Base-by-base conservation (phyloP, 1,140 invertebrate species). In the Lordiphosa clarofinis region DNA sequence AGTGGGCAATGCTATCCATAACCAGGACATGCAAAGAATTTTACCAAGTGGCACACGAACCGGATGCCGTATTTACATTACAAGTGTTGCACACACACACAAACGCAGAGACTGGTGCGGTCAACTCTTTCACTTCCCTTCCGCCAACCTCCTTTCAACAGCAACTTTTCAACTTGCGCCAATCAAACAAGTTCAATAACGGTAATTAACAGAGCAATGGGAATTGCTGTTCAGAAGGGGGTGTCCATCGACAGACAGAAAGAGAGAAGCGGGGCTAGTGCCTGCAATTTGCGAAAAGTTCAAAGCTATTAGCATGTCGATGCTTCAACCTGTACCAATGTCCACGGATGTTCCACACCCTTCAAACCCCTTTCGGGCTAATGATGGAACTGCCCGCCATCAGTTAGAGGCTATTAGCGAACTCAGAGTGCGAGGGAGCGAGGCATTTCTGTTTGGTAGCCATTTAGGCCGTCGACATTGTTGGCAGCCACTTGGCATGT, bases 141-240 rank as follows among this genome's bases (percentile, higher is more conserved):
- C 12, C 31, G 10, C 47, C 31, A 50, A 40, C 69, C 79, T 60
- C 74, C 79, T 78, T 78, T 73, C 74, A 73, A 79, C 74, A 50
- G 47, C 69, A 78, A 69, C 74, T 78, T 78, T 78, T 73, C 74
- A 73, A 79, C 74, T 79, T 70, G 74, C 48, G 56, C 70, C 75
- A 79, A 81, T 81, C 75, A 79, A 79, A 79, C 75, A 74, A 81
- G 75, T 81, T 79, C 75, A 79, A 79, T 79, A 79, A 81, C 60
- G 70, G 75, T 79, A 79, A 79, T 79, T 79, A 79, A 79, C 70
- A 81, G 75, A 49, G 60, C 69, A 70, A 73, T 42, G 74, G 46
- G 65, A 69, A 69, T 68, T 42, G 58, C 70, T 69, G 56, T 57
- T 46, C 28, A 9, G 53, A 58, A 53, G 33, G 28, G 11, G 21